Evolutionary conservation across 2,113 vertebrate species (phyloP), one percentile per base, ranked within the genome.

Genomic region (Diglossa brunneiventris): DNA sequence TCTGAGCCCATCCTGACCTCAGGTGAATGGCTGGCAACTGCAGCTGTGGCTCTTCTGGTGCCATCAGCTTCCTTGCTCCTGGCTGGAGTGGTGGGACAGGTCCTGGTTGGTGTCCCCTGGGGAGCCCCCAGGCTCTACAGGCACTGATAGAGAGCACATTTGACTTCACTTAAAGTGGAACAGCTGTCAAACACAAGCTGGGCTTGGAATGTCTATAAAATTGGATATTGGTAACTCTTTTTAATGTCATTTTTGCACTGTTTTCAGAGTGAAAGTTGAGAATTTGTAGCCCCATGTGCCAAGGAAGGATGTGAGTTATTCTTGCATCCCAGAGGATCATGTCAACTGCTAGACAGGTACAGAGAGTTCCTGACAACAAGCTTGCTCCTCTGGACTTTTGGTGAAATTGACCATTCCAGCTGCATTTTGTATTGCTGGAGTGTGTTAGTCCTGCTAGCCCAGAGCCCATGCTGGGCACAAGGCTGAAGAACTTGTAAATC

Each of bases 61-160:
- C 2, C 22, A 15, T 13, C 39, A 72, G 7, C 28, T 76, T 30
- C 44, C 35, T 37, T 63, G 15, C 4, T 85, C 9, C 56, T 30
- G 8, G 5, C 22, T 70, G 56, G 11, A 7, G 10, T n/a, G 7
- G 11, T 24, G 23, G 33, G 15, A 26, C 22, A 46, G 31, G 21
- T 42, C 15, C 15, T 61, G 15, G 8, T 1, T 74, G 21, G 3
- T 82, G 62, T 31, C 7, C 6, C 8, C 15, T 50, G 15, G 15
- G n/a, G 22, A 77, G 0, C 17, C 2, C 3, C 4, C 31, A 58
- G 7, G 11, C 10, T 8, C 27, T 4, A 0, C 0, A 2, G 8
- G 5, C 0, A 1, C 24, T 44, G 6, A 42, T 0, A 1, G 20
- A 7, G 6, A 72, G 2, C 19, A 64, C 39, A 69, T 69, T 42